Percentiles rank a stretch among this genome's conserved stretches.
These are phyloP conservation scores for Nycticorax nycticorax DNA, from an alignment of 2,113 vertebrate species.

Conservation along the genomic window DNA sequence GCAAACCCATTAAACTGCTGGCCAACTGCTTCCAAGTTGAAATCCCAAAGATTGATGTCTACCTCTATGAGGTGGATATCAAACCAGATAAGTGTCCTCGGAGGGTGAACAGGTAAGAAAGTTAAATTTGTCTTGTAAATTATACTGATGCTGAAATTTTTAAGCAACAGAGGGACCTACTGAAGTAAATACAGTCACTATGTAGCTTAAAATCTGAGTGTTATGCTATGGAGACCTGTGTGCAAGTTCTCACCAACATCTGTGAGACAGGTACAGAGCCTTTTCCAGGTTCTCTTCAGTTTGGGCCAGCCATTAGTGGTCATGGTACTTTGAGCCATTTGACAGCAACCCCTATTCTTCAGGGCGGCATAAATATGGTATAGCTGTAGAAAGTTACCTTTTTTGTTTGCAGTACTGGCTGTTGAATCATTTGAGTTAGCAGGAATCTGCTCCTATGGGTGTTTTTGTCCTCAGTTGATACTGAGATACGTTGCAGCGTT, in stretches of 20 bases:
- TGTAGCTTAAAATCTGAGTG: background rate
- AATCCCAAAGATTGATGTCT: conserved; percentile 99
- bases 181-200: background rate
- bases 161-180: background rate
- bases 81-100: conserved; percentile 99
- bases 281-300: background rate
- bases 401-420: background rate
- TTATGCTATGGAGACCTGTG: background rate
- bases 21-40: conserved; percentile 99
- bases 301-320: too few relatives aligned
- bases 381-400: background rate
- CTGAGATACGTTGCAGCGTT: background rate
- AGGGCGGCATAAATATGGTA: background rate
- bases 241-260: background rate
- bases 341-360: background rate
- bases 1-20: conserved; percentile 98
- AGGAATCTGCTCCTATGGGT: background rate
- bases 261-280: background rate
- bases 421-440: background rate
- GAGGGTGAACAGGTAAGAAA: conserved; percentile 92
- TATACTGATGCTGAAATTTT: background rate
- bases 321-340: background rate
- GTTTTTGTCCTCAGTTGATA: background rate
- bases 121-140: background rate
- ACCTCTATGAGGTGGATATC: conserved; percentile 99